These are phyloP conservation scores for Actenoides hombroni DNA, from an alignment of 2,113 vertebrate species.

Conservation along the genomic window DNA sequence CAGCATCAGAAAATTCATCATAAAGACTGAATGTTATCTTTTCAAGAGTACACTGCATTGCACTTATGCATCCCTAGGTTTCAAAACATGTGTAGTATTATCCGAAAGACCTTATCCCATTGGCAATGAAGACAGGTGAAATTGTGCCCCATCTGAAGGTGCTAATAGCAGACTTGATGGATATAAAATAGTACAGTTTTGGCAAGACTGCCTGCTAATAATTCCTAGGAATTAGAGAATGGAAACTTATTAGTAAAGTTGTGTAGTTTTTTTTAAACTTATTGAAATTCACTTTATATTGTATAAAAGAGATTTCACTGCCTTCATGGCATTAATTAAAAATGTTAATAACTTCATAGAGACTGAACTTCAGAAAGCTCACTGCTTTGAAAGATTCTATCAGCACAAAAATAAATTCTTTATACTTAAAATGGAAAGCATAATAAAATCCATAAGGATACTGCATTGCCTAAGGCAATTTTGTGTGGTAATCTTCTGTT, in stretches of 20 bases:
- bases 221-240: neutral
- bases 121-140: neutral
- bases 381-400: constrained; percentile 49
- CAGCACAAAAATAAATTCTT: constrained; percentile 48
- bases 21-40: neutral
- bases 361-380: constrained; percentile 35
- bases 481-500: constrained; percentile 24
- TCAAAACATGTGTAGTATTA: neutral
- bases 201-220: neutral
- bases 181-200: neutral
- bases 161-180: neutral
- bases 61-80: neutral
- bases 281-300: constrained; percentile 17
- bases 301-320: neutral
- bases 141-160: neutral
- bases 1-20: neutral
- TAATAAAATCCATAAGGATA: constrained; percentile 33
- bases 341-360: constrained; percentile 48
- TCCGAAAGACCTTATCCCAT: neutral
- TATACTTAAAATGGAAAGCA: constrained; percentile 34
- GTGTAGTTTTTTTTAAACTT: neutral
- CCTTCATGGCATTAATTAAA: constrained; percentile 51
- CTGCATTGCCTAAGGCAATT: constrained; percentile 30
- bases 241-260: neutral
- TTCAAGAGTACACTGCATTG: neutral